Evolutionary conservation across 1,140 invertebrate genomes (phyloP).

Genomic region (Thaumetopoea pityocampa): DNA sequence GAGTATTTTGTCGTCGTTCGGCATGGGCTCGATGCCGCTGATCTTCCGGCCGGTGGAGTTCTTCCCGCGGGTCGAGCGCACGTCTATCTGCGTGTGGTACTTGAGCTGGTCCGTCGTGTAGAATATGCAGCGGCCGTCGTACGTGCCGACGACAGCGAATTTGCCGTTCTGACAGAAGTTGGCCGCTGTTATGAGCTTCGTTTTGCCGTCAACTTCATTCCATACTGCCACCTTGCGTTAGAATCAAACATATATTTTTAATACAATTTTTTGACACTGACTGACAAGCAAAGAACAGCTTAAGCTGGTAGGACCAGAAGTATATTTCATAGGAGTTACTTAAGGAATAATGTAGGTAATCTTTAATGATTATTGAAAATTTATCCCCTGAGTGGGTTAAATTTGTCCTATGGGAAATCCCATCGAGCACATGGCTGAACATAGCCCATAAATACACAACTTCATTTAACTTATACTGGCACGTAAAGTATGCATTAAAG

Average conservation of each 20-base stretch:
- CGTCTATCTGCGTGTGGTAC: constrained; percentile 98
- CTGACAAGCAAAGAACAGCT: no score
- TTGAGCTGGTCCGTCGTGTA: constrained; percentile 98
- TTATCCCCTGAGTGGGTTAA: no score
- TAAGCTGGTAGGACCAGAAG: no score
- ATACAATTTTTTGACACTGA: background rate
- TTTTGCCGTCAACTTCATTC: constrained; percentile 97
- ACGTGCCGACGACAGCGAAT: constrained; percentile 98
- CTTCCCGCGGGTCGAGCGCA: constrained; percentile 94
- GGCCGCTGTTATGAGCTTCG: constrained; percentile 97
- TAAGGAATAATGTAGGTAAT: no score
- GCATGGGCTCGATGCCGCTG: constrained; percentile 97
- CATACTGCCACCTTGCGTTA: constrained; percentile 87
- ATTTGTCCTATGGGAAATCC: no score
- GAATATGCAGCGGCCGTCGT: constrained; percentile 98
- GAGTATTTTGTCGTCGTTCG: constrained; percentile 96
- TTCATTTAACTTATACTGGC: no score
- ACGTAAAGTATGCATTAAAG: no score
- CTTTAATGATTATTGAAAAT: no score
- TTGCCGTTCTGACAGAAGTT: constrained; percentile 99
- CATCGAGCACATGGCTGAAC: no score
- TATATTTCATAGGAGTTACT: no score
- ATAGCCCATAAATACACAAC: no score
- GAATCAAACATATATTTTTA: background rate
- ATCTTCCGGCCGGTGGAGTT: constrained; percentile 97